Conservation (phyloP, 2,888 invertebrate species). For the Cepaea hortensis region DNA sequence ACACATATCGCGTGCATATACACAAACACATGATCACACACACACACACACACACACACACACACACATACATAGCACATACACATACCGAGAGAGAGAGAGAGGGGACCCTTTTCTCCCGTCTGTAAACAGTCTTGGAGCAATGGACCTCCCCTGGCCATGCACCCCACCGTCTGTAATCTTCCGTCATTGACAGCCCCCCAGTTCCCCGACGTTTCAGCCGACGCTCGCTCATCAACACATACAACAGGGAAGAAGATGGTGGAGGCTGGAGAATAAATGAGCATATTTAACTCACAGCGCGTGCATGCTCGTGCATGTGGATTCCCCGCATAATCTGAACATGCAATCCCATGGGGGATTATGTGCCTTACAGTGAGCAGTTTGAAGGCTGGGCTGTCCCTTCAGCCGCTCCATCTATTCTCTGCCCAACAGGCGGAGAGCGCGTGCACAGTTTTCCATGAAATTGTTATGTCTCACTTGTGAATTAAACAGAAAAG, state of each 20-base stretch:
- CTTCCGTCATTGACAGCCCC: background rate
- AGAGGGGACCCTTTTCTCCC: too few species aligned
- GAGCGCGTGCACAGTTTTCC: constrained; percentile 1
- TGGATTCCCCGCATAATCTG: constrained; percentile 17
- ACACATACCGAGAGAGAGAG: too few species aligned
- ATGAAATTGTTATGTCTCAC: background rate
- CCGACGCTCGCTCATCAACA: background rate
- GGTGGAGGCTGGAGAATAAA: background rate
- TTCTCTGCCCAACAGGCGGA: background rate
- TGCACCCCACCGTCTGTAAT: too few species aligned
- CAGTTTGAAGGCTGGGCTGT: constrained; percentile 17
- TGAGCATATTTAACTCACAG: constrained; percentile 30
- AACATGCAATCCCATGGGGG: constrained; percentile 19
- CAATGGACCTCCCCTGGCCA: background rate
- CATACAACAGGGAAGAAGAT: background rate
- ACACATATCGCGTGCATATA: too few species aligned
- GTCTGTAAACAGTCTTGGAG: background rate
- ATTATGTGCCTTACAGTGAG: constrained; percentile 13
- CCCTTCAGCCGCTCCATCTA: background rate
- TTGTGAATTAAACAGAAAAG: background rate
- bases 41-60: too few species aligned
- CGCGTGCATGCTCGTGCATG: constrained; percentile 20
- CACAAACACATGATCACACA: too few species aligned
- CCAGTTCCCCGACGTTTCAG: too few species aligned
- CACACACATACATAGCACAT: too few species aligned